Evolutionary conservation across 2,888 invertebrate species (phyloP).

Genomic region (Drosophila rellima): DNA sequence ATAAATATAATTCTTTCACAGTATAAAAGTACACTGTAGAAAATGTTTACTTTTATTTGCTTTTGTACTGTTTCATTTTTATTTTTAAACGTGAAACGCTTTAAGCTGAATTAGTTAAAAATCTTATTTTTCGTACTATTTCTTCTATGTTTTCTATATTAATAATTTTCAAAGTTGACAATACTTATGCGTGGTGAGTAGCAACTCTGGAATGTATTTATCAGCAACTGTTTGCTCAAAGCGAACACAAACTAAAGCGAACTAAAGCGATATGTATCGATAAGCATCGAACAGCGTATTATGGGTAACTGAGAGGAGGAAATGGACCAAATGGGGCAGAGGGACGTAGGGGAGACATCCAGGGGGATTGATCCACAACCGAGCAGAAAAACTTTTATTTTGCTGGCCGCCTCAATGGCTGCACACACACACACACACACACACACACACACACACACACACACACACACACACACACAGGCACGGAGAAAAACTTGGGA

Average conservation of each 20-base stretch:
- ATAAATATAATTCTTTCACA: no score
- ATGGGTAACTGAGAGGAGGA: slow-evolving; percentile 2
- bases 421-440: slow-evolving; percentile 5
- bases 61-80: no score
- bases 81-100: no score
- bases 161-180: slow-evolving; percentile 2
- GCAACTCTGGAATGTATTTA: slow-evolving; percentile 6
- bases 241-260: slow-evolving; percentile 24
- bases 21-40: no score
- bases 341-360: background rate
- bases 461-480: slow-evolving; percentile 8
- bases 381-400: slow-evolving; percentile 35
- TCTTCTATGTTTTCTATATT: background rate
- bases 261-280: slow-evolving; percentile 40
- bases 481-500: slow-evolving; percentile 24
- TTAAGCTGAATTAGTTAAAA: background rate
- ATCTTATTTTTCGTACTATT: background rate
- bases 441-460: slow-evolving; percentile 1
- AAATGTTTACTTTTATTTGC: no score
- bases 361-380: slow-evolving; percentile 23
- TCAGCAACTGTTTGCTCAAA: background rate
- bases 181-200: background rate
- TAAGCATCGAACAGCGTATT: slow-evolving; percentile 54
- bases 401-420: slow-evolving; percentile 28
- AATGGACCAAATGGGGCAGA: background rate